Evolutionary conservation across 2,113 vertebrate species (phyloP).

Genomic region (Abramis brama): DNA sequence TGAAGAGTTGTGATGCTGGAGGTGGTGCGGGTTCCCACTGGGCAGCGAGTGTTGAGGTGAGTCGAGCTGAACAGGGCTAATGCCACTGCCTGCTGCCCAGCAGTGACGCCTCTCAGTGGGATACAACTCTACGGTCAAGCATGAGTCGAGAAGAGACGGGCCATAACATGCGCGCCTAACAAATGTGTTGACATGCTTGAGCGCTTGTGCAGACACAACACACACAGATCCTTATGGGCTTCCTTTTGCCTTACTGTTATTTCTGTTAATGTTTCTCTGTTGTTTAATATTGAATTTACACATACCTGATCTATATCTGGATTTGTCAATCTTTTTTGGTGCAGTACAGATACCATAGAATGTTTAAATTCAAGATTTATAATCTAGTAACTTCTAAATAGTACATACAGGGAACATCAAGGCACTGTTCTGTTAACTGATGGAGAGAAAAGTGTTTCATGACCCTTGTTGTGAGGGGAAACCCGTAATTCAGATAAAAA

Average conservation of each 20-base stretch:
- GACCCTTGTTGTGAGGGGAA: background rate
- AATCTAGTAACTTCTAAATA: background rate
- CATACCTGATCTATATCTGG: background rate
- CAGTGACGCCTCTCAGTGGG: conserved; percentile 21
- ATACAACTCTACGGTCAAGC: conserved; percentile 24
- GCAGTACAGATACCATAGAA: background rate
- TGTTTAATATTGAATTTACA: background rate
- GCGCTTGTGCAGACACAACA: background rate
- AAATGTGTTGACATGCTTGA: conserved; percentile 4
- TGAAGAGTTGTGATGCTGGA: conserved; percentile 38
- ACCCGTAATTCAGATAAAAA: background rate
- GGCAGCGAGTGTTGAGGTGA: conserved; percentile 27
- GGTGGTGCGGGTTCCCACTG: conserved; percentile 21
- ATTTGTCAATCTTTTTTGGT: background rate
- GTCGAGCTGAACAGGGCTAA: conserved; percentile 33
- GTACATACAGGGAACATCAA: background rate
- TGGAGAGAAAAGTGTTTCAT: background rate
- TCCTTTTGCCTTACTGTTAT: background rate
- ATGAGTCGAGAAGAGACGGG: conserved; percentile 1
- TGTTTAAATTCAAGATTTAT: background rate
- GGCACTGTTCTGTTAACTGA: background rate
- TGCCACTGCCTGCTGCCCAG: conserved; percentile 9
- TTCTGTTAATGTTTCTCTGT: background rate
- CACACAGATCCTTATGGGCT: background rate
- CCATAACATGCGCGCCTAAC: background rate